phyloP scores from a whole-genome alignment of 2,888 invertebrate species.

The Ashinkailepas kermadecensis region DNA sequence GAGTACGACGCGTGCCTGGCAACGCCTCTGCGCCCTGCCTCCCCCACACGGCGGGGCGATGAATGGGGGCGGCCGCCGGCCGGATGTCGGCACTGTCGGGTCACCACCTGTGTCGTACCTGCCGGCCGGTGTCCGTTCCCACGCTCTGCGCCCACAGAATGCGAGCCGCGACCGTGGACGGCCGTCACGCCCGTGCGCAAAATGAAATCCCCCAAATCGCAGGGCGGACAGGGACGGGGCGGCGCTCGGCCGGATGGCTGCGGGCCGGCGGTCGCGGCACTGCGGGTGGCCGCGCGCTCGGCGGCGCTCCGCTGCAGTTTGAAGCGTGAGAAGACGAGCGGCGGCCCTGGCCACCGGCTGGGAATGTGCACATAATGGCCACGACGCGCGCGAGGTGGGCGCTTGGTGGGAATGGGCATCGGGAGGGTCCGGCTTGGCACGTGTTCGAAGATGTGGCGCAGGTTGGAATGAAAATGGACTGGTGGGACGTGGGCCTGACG shows the following conservation, averaged over 20 bases:
- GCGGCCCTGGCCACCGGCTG: no score
- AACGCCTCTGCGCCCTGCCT: not conserved
- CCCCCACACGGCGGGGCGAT: not conserved
- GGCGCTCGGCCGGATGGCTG: not conserved
- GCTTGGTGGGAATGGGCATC: no score
- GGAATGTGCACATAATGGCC: no score
- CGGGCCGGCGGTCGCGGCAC: not conserved
- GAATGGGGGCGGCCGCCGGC: not conserved
- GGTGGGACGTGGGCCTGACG: no score
- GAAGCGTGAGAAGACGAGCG: no score
- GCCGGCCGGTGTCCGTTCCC: not conserved
- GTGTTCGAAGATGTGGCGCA: no score
- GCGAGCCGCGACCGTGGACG: not conserved
- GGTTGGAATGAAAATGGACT: no score
- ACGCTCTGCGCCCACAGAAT: not conserved
- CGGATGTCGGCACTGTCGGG: not conserved
- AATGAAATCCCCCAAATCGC: not conserved
- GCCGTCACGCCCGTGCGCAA: not conserved
- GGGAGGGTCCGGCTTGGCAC: no score
- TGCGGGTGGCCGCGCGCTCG: not conserved
- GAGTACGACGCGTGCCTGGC: not conserved
- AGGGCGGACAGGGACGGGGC: not conserved
- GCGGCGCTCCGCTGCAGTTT: no score
- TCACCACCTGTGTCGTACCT: constrained; percentile 3
- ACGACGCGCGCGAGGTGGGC: no score